phyloP scores from a whole-genome alignment of 2,113 vertebrate genomes.

The Rhabdomys dilectus region DNA sequence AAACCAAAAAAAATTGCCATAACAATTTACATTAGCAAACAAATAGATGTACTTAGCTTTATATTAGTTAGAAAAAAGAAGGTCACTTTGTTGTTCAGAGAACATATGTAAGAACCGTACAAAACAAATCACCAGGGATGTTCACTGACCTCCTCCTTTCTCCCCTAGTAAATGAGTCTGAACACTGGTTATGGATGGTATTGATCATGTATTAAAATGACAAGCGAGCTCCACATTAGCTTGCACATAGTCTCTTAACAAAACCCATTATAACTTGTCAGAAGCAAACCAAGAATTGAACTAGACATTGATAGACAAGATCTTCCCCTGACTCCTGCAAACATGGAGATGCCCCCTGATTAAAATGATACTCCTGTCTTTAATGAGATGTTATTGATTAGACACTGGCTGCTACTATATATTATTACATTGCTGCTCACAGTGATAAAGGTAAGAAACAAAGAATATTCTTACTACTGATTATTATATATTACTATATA shows the following conservation, averaged over 20 bases:
- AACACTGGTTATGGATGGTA: slow-evolving; percentile 78
- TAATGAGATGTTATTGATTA: slow-evolving; percentile 79
- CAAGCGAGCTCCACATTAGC: slow-evolving; percentile 84
- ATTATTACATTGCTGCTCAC: slow-evolving; percentile 60
- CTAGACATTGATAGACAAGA: slow-evolving; percentile 84
- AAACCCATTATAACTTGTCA: slow-evolving; percentile 78
- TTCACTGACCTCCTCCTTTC: slow-evolving; percentile 79
- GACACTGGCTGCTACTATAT: slow-evolving; percentile 45
- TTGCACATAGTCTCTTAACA: slow-evolving; percentile 75
- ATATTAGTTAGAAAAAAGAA: slow-evolving; percentile 59
- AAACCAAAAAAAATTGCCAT: slow-evolving; percentile 36
- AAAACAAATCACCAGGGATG: slow-evolving; percentile 76
- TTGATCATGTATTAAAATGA: slow-evolving; percentile 85
- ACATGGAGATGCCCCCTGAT: slow-evolving; percentile 70
- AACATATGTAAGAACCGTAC: slow-evolving; percentile 7
- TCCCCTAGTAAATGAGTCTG: slow-evolving; percentile 82
- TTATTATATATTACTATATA: too few relatives aligned
- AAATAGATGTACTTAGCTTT: slow-evolving; percentile 65
- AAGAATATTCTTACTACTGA: background rate
- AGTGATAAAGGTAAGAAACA: slow-evolving; percentile 15
- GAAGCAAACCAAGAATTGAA: slow-evolving; percentile 75
- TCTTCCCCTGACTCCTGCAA: slow-evolving; percentile 73
- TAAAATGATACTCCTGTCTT: slow-evolving; percentile 58
- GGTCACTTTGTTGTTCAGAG: slow-evolving; percentile 50
- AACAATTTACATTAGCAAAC: slow-evolving; percentile 50